Evolutionary conservation across 2,888 invertebrate species (phyloP), one percentile per base, ranked within the genome.

Genomic region (Nemoura dubitans): DNA sequence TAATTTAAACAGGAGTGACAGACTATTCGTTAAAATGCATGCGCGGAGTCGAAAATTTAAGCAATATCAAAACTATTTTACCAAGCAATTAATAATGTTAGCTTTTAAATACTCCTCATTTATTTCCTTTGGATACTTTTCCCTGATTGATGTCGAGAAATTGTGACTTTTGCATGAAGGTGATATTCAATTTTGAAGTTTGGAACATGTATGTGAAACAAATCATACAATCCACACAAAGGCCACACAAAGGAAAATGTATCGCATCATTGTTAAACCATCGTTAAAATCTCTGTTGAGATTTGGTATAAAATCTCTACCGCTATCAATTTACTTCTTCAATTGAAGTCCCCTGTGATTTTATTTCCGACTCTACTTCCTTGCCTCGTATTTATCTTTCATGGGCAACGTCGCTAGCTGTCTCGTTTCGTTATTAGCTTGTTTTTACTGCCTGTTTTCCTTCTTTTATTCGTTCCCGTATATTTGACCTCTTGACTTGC

Each of bases 401-500:
- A 81, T 81, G 81, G 30, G 29, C 7, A 81, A 81, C 30, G 81
- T 81, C 81, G 6, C 26, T n/a, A 10, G 26, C 81, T 81, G 81
- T 81, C 81, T 30, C 28, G 81, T 30, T 30, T 29, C 30, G 81
- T 81, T 81, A 81, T 81, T 81, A 81, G 81, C 81, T 81, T 30
- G 29, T 81, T 81, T 81, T 81, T 81, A 81, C 29, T 28, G 81
- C 29, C 81, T 27, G n/a, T 81, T 30, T 30, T 81, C 28, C n/a
- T 81, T 81, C 81, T 21, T 81, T 30, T 78, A 59, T 59, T 59
- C 59, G 16, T 21, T 81, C 28, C 81, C 81, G 28, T 81, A 59
- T 84, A 76, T 76, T 84, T 84, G 84, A 84, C 84, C 84, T 84
- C 84, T 83, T 84, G 76, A 28, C 76, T 27, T 84, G 26, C 28